Evolutionary conservation across 2,888 invertebrate genomes (phyloP), one percentile per base, ranked within the genome.

Genomic region (Teleiodes luculella): DNA sequence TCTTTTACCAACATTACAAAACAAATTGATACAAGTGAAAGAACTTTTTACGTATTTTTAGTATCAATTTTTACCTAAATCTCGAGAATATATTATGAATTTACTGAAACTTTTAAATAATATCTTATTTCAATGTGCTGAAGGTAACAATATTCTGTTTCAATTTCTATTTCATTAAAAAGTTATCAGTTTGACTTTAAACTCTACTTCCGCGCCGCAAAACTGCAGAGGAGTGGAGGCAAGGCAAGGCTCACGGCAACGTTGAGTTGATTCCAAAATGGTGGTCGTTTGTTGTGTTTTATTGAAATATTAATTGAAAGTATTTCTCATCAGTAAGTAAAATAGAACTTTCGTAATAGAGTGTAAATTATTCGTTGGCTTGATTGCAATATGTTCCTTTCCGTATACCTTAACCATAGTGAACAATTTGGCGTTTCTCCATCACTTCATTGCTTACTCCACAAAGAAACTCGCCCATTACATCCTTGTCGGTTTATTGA

Each of bases 251-350:
- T 3, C 3, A 24, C 3, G 24, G 3, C 3, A 6, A 6, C 3
- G 24, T 24, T 24, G 24, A 24, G 79, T 80, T 81, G 78, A 79
- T 79, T 87, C 85, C 89, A 90, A 90, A 84, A 90, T 90, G 90
- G 90, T 86, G 81, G 86, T 69, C 87, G 88, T 90, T 90, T 90
- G 90, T 90, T 90, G 90, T 90, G 89, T 86, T 88, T 83, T 74
- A 68, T 63, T 69, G 77, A 70, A 77, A 80, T 77, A 81, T 72
- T 78, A 76, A 6, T 71, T 75, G 70, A 65, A 70, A 65, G 64
- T 68, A 68, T 69, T 68, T 63, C 58, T 43, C 58, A 28, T 65
- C 70, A 60, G 76, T 76, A 67, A 78, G 76, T 74, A 54, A 55
- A 57, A 37, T 14, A 24, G 11, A 11, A 35, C 0, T 7, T 48